These are phyloP conservation scores for Macrostomum lignano DNA, from an alignment of 1,140 invertebrate genomes.

Conservation along the genomic window DNA sequence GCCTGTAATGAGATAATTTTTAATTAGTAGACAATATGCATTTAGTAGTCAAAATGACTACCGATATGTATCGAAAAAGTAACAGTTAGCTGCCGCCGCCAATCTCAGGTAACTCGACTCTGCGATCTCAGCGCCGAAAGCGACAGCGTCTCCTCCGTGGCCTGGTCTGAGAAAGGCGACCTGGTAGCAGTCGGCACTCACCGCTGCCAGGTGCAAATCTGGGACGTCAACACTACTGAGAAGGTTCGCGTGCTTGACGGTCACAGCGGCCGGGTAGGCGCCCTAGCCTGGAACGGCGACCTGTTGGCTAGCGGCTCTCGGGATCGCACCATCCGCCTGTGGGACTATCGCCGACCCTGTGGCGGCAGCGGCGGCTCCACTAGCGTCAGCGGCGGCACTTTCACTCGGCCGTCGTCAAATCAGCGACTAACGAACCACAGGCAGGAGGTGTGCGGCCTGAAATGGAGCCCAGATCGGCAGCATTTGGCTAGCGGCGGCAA, in stretches of 20 bases:
- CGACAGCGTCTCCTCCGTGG: constrained; percentile 86
- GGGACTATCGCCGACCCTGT: constrained; percentile 48
- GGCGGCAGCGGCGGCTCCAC: neutral
- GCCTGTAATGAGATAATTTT: neutral
- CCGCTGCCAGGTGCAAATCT: constrained; percentile 77
- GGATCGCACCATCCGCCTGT: constrained; percentile 66
- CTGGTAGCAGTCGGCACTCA: constrained; percentile 87
- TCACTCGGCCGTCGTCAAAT: constrained; percentile 8
- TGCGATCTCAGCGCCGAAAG: constrained; percentile 72
- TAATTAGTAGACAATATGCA: neutral
- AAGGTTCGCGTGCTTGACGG: constrained; percentile 61
- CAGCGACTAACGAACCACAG: constrained; percentile 49
- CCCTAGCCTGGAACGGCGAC: constrained; percentile 89
- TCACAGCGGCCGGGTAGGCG: constrained; percentile 54
- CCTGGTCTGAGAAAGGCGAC: constrained; percentile 89
- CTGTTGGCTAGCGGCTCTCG: constrained; percentile 76
- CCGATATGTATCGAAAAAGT: neutral
- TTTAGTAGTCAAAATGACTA: neutral
- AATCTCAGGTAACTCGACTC: constrained; percentile 45
- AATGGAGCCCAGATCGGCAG: constrained; percentile 97
- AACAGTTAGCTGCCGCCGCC: neutral
- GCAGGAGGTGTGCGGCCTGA: constrained; percentile 85
- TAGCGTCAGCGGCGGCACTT: neutral
- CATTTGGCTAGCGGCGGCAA: constrained; percentile 91
- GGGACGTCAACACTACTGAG: constrained; percentile 70